Percentiles rank a stretch among this genome's conserved stretches.
These are phyloP conservation scores for Bergia puertoricense DNA, from an alignment of 92 coral and sea anemone species.

Conservation along the genomic window DNA sequence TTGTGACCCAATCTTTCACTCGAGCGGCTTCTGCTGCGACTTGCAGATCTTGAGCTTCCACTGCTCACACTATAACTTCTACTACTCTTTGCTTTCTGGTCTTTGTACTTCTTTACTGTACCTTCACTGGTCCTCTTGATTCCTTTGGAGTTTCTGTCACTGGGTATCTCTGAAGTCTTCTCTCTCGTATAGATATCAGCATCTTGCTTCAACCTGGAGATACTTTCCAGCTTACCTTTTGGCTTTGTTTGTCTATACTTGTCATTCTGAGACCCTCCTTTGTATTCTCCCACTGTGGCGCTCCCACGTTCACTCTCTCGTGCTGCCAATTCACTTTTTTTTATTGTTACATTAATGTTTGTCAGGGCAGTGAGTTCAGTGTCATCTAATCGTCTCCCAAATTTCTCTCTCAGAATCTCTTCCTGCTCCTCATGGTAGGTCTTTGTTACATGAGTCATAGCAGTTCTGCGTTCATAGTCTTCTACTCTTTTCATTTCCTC, in stretches of 20 bases:
- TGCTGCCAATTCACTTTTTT: conserved; percentile 18
- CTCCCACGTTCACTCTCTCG: neutral
- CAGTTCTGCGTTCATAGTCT: neutral
- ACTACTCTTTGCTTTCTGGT: conserved; percentile 22
- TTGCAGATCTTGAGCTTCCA: conserved; percentile 63
- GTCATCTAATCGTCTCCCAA: conserved; percentile 35
- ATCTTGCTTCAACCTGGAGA: neutral
- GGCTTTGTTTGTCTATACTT: neutral
- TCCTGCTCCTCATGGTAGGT: conserved; percentile 29
- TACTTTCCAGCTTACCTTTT: neutral
- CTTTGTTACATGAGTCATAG: neutral
- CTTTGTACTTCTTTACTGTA: conserved; percentile 17
- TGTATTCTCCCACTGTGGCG: neutral
- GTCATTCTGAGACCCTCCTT: neutral
- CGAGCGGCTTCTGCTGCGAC: conserved; percentile 62
- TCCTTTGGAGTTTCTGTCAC: conserved; percentile 13
- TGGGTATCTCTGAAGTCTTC: neutral
- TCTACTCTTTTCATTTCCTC: conserved; percentile 32
- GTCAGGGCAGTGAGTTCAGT: conserved; percentile 37
- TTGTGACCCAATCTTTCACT: conserved; percentile 21
- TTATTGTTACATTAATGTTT: conserved; percentile 34
- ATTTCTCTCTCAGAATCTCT: conserved; percentile 31
- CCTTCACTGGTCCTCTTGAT: neutral
- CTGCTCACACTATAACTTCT: conserved; percentile 65
- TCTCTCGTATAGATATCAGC: neutral